Evolutionary conservation across 2,113 vertebrate species (phyloP), one percentile per base, ranked within the genome.

Genomic region (Cebidichthys violaceus): DNA sequence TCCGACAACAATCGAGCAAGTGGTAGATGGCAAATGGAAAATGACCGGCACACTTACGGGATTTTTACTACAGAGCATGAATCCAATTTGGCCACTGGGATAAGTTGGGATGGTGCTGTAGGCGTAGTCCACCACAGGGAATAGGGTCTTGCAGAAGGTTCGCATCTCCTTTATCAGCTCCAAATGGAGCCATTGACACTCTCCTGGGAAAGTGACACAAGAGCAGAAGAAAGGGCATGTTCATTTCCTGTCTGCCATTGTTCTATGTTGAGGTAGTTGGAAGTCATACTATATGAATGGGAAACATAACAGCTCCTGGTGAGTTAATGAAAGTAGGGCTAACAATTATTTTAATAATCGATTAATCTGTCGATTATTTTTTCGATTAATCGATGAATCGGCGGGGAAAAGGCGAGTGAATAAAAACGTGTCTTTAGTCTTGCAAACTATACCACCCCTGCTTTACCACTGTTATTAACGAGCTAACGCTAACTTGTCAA

Each of bases 61-160:
- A 82, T 98, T 98, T 94, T 98, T 99, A 95, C 98, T 98, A 94
- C 98, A 99, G 47, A 99, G 96, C 98, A 99, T 99, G 93, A 98
- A 99, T 91, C 98, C 98, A 9, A 99, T 99, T 95, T 99, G 98
- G 68, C 98, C 98, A 0, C 98, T 98, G 80, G 98, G 98, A 72
- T 99, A 99, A 0, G 98, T 99, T 55, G 98, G 98, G 93, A 99
- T 99, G 93, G 97, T 98, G 92, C 97, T 97, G 91, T 99, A 99
- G 80, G 97, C 97, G 0, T 99, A 99, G 85, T 96, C 96, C 85
- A 99, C 98, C 60, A 99, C 97, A 0, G 97, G 98, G 93, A 99
- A 99, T 41, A 99, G 95, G 0, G 97, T 97, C 90, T 96, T 97
- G 94, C 98, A 99, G 94, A 99, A 99, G 92, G 95, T 96, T 31